Evolutionary conservation across 2,113 vertebrate species (phyloP).

Genomic region (Cololabis saira): DNA sequence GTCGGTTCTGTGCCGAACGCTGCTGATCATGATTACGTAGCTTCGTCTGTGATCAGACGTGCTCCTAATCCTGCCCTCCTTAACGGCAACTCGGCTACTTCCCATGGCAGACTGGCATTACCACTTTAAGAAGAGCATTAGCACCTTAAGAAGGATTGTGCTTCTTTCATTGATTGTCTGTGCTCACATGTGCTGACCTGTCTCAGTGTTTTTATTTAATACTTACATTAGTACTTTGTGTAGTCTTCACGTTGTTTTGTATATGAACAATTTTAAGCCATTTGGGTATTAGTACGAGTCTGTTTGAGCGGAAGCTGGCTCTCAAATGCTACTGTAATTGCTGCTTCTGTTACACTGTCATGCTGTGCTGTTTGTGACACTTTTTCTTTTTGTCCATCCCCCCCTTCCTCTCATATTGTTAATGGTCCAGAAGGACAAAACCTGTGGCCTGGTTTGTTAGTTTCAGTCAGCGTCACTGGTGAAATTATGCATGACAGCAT

Average conservation of each 20-base stretch:
- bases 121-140: conserved; percentile 47
- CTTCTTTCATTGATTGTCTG: conserved; percentile 48
- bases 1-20: conserved; percentile 8
- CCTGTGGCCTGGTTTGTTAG: too few species aligned
- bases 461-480: too few species aligned
- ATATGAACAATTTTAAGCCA: neutral
- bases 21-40: conserved; percentile 26
- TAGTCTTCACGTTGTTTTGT: neutral
- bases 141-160: conserved; percentile 28
- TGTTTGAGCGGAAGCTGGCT: too few species aligned
- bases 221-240: neutral
- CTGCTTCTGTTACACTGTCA: too few species aligned
- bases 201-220: neutral
- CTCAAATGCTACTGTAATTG: too few species aligned
- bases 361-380: too few species aligned
- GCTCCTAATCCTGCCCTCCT: conserved; percentile 48
- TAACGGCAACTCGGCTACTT: conserved; percentile 51
- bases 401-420: too few species aligned
- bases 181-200: neutral
- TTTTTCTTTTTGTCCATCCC: too few species aligned
- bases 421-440: too few species aligned
- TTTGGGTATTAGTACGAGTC: too few species aligned
- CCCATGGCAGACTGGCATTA: conserved; percentile 41
- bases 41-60: conserved; percentile 25
- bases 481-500: too few species aligned